phyloP scores from a whole-genome alignment of 2,113 vertebrate genomes.

The Nibea coibor region DNA sequence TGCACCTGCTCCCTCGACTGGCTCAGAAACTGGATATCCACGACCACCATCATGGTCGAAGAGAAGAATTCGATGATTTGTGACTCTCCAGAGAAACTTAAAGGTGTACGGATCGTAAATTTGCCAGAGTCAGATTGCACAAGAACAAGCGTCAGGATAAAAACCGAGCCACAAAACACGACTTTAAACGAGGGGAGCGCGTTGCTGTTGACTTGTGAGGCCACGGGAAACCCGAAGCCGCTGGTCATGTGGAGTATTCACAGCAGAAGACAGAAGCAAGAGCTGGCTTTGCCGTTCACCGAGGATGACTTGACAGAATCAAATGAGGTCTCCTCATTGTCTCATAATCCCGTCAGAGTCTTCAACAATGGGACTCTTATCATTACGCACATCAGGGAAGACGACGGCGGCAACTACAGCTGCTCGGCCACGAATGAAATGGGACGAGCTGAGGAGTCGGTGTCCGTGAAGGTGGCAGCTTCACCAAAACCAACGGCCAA shows the following conservation, averaged over 20 bases:
- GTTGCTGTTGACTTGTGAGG: slow-evolving; percentile 87
- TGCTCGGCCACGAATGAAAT: slow-evolving; percentile 90
- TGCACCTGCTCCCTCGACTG: slow-evolving; percentile 92
- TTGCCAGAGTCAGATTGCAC: slow-evolving; percentile 84
- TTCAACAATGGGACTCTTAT: slow-evolving; percentile 91
- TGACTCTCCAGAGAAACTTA: slow-evolving; percentile 84
- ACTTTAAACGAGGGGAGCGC: slow-evolving; percentile 82
- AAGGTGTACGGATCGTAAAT: slow-evolving; percentile 81
- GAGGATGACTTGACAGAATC: slow-evolving; percentile 56
- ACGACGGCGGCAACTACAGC: slow-evolving; percentile 91
- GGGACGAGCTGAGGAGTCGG: slow-evolving; percentile 85
- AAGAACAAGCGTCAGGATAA: slow-evolving; percentile 82
- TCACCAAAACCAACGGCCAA: slow-evolving; percentile 73
- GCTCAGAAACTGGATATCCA: slow-evolving; percentile 92
- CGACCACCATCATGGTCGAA: slow-evolving; percentile 85
- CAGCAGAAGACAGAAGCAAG: slow-evolving; percentile 80
- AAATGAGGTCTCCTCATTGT: slow-evolving; percentile 52
- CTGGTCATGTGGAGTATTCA: slow-evolving; percentile 89
- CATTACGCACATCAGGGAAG: slow-evolving; percentile 86
- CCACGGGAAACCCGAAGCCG: slow-evolving; percentile 86
- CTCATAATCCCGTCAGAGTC: slow-evolving; percentile 79
- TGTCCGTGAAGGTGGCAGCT: slow-evolving; percentile 84
- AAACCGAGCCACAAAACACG: slow-evolving; percentile 73
- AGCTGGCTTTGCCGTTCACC: slow-evolving; percentile 74
- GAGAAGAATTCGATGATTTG: slow-evolving; percentile 88